A percentile compares a stretch with the other conserved stretches of the same genome.
Conservation (phyloP, 2,888 invertebrate genomes). For the Ennomos erosarius region DNA sequence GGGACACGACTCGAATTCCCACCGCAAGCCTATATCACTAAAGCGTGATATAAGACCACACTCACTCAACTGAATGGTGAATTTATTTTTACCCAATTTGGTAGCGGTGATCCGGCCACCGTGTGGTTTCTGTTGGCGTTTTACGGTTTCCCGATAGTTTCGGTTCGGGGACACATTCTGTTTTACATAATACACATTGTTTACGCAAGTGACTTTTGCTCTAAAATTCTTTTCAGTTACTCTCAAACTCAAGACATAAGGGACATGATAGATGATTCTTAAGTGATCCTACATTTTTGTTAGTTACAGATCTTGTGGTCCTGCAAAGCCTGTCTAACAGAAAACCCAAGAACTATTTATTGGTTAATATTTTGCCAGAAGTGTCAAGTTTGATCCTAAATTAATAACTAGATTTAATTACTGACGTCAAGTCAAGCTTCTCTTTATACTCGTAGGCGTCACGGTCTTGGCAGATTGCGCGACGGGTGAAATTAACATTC, state of each 20-base stretch:
- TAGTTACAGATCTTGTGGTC: no score
- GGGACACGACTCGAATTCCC: conserved; percentile 25
- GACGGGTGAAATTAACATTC: conserved; percentile 7
- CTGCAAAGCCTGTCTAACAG: no score
- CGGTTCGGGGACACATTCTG: conserved; percentile 14
- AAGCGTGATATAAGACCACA: conserved; percentile 29
- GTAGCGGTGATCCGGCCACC: conserved; percentile 16
- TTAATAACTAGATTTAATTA: no score
- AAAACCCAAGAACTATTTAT: no score
- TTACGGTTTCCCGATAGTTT: conserved; percentile 29
- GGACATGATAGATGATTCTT: no score
- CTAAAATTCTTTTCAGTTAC: background rate
- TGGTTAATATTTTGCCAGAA: no score
- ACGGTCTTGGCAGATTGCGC: conserved; percentile 4
- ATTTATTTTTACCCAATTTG: conserved; percentile 33
- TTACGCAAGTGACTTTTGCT: conserved; percentile 11
- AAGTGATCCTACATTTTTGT: no score
- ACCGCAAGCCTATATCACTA: conserved; percentile 37
- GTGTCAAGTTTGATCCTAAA: no score
- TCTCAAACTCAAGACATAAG: no score
- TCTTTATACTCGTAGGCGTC: conserved; percentile 1
- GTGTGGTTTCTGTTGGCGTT: conserved; percentile 29
- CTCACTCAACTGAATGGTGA: conserved; percentile 28
- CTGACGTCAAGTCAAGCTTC: conserved; percentile 5
- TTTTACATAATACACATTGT: conserved; percentile 8